Conservation (phyloP, 2,797 vertebrate species). For the Lagorchestes hirsutus region DNA sequence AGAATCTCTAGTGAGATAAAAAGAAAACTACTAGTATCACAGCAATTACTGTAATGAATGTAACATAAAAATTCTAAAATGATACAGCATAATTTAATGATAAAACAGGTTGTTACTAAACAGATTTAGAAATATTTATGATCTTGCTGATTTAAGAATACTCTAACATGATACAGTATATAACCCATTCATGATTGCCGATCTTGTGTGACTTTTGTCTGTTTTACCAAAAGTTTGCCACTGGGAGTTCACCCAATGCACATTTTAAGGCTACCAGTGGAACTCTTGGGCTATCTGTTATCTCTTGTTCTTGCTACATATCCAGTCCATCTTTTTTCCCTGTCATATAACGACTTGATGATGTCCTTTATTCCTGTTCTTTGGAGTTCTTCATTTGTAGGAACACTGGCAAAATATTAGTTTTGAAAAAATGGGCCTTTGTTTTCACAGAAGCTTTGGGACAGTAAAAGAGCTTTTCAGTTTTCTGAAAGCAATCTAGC, state of each 20-base stretch:
- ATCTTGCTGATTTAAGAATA: not conserved
- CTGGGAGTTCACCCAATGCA: not conserved
- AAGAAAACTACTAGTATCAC: constrained; percentile 25
- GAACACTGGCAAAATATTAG: not conserved
- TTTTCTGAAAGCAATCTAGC: not conserved
- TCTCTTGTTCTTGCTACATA: not conserved
- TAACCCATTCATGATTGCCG: not conserved
- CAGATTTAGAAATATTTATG: not conserved
- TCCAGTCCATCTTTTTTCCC: not conserved
- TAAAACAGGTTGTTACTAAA: not conserved
- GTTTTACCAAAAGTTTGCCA: not conserved
- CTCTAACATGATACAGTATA: not conserved
- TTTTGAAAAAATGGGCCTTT: not conserved
- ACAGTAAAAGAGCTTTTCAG: not conserved
- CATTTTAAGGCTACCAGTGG: not conserved
- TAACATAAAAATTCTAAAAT: constrained; percentile 2
- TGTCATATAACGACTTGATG: not conserved
- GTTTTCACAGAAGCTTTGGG: not conserved
- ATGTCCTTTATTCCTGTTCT: not conserved
- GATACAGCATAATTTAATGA: constrained; percentile 25
- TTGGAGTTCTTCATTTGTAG: not conserved
- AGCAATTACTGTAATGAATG: constrained; percentile 7
- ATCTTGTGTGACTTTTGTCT: not conserved
- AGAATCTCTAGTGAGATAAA: constrained; percentile 90
- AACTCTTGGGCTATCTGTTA: not conserved